Evolutionary conservation across 2,113 vertebrate species (phyloP), one percentile per base, ranked within the genome.

Genomic region (Shinisaurus crocodilurus): DNA sequence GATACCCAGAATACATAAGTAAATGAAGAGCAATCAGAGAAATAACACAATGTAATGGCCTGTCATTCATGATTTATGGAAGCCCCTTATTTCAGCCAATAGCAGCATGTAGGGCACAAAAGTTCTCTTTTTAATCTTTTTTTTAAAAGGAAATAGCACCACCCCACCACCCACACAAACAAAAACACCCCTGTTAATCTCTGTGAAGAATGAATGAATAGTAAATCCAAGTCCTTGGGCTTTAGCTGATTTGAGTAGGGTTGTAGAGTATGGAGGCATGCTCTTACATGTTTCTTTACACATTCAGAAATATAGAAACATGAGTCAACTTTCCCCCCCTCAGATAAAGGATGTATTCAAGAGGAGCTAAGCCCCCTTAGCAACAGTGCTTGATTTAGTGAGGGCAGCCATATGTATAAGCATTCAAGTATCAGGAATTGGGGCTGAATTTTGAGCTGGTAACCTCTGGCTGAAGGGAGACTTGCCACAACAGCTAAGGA

Each of bases 191-290:
- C 50, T 83, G 8, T 63, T 92, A 79, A 93, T 74, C 60, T 80
- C 90, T 80, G 23, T 83, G 82, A 34, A 89, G 50, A 88, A 37
- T 13, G 77, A 90, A 91, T 82, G 45, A 93, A 91, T 23, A 6
- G 37, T 48, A 80, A 80, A 67, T 63, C 50, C 34, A 75, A 76
- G 3, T 32, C 40, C 43, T 67, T n/a, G 65, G 43, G 12, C 34
- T 80, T 67, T 69, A 34, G 43, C 60, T 50, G 76, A 88, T 37
- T 88, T 70, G 76, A 60, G 69, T 18, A 88, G 79, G 37, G 10
- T 69, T 50, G 50, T 50, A 67, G 60, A n/a, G 23, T 79, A 34
- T 45, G 18, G 20, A 67, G 20, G 45, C 43, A 67, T 27, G 60
- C 6, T 67, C 43, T 65, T 27, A n/a, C 63, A 34, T 45, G 3